phyloP scores from a whole-genome alignment of 1,140 invertebrate species.

The Drosophila repleta region DNA sequence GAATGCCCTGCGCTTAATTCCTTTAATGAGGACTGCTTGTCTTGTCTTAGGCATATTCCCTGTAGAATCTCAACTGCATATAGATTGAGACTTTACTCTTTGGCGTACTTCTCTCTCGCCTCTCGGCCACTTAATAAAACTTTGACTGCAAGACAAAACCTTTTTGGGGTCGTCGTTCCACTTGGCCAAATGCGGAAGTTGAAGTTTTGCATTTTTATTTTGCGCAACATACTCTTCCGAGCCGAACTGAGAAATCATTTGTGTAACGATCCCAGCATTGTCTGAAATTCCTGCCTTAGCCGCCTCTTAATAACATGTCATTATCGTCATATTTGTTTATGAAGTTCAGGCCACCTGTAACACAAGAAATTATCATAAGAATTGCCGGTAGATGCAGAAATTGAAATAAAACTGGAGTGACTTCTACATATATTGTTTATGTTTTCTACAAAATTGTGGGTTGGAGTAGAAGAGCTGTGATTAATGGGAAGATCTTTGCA shows the following conservation, averaged over 20 bases:
- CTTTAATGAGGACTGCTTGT: conserved; percentile 4
- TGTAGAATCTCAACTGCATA: not conserved
- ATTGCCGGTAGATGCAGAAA: not conserved
- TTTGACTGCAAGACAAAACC: conserved; percentile 27
- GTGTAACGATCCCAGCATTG: conserved; percentile 61
- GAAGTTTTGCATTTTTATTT: conserved; percentile 41
- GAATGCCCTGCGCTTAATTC: not conserved
- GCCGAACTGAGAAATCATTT: conserved; percentile 16
- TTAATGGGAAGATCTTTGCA: too few relatives aligned
- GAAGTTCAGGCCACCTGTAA: conserved; percentile 46
- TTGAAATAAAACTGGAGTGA: not conserved
- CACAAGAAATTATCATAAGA: conserved; percentile 13
- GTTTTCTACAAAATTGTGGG: too few relatives aligned
- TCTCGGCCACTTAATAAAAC: conserved; percentile 5
- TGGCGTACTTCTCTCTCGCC: too few relatives aligned
- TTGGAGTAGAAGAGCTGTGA: too few relatives aligned
- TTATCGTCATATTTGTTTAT: conserved; percentile 77
- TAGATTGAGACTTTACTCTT: too few relatives aligned
- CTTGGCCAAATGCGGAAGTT: conserved; percentile 63
- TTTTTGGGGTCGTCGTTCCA: conserved; percentile 51
- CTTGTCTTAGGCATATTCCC: too few relatives aligned
- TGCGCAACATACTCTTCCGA: conserved; percentile 33
- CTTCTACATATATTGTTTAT: not conserved
- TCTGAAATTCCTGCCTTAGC: conserved; percentile 54
- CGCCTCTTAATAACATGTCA: conserved; percentile 71